A percentile compares a stretch with the other conserved stretches of the same genome.
Evolutionary conservation across 2,888 invertebrate species (phyloP).

Genomic region (Aelia acuminata): DNA sequence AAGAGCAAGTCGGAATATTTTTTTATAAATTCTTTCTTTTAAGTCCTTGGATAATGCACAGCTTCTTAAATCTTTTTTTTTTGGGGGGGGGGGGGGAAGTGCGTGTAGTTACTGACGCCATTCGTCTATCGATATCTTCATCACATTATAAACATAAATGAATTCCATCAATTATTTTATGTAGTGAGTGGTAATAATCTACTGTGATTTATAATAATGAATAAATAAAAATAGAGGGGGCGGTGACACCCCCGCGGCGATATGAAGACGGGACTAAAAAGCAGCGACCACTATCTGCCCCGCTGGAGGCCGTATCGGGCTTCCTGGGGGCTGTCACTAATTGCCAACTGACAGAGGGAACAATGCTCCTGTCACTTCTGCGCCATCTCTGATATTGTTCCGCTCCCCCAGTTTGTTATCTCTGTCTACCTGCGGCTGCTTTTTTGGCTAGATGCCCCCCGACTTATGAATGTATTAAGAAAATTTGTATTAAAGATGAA

Average conservation of each 20-base stretch:
- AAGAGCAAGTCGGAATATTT: too few species aligned
- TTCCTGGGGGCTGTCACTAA: conserved; percentile 44
- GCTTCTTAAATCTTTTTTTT: too few species aligned
- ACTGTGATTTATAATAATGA: neutral
- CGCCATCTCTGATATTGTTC: conserved; percentile 39
- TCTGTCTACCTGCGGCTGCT: neutral
- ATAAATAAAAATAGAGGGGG: neutral
- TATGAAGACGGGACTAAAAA: conserved; percentile 14
- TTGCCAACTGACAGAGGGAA: conserved; percentile 38
- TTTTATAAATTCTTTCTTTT: too few species aligned
- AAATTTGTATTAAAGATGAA: neutral
- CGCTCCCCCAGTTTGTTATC: conserved; percentile 15
- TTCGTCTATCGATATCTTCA: too few species aligned
- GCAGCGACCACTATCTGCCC: neutral
- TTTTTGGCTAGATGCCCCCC: conserved; percentile 10
- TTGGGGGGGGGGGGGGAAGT: too few species aligned
- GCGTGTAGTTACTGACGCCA: too few species aligned
- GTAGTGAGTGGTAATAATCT: too few species aligned
- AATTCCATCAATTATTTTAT: too few species aligned
- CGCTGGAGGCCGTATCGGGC: conserved; percentile 15
- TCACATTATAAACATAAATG: too few species aligned
- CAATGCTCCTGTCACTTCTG: conserved; percentile 26
- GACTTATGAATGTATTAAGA: neutral
- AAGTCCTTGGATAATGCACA: too few species aligned
- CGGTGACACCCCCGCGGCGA: neutral